phyloP scores from a whole-genome alignment of 2,113 vertebrate species.

The Clarias gariepinus region DNA sequence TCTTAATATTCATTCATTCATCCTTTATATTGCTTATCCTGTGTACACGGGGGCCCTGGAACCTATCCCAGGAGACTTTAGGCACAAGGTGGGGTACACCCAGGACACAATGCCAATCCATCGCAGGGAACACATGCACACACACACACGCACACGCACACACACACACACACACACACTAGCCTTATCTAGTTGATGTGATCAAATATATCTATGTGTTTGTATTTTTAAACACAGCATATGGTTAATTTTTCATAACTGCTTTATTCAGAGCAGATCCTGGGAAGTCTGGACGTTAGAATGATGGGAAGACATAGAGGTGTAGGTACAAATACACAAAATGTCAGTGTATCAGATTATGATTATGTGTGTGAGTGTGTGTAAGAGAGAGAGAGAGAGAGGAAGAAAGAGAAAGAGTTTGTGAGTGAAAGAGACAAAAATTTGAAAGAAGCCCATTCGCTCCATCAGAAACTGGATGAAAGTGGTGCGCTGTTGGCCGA shows the following conservation, averaged over 20 bases:
- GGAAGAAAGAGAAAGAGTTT: background rate
- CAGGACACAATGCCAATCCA: no score
- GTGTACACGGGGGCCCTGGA: no score
- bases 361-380: conserved; percentile 25
- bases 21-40: no score
- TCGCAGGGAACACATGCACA: no score
- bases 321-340: background rate
- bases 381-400: conserved; percentile 1
- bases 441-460: conserved; percentile 49
- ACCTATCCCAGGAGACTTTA: no score
- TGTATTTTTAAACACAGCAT: background rate
- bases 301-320: background rate
- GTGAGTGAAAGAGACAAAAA: background rate
- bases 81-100: no score
- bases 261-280: background rate
- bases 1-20: background rate
- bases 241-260: background rate
- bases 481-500: conserved; percentile 64
- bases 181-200: background rate
- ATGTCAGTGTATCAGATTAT: background rate
- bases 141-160: no score
- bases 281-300: background rate
- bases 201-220: background rate
- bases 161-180: no score
- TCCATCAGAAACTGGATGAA: conserved; percentile 62